These are phyloP conservation scores for Hiodon alosoides DNA, from an alignment of 2,113 vertebrate species.

Conservation along the genomic window DNA sequence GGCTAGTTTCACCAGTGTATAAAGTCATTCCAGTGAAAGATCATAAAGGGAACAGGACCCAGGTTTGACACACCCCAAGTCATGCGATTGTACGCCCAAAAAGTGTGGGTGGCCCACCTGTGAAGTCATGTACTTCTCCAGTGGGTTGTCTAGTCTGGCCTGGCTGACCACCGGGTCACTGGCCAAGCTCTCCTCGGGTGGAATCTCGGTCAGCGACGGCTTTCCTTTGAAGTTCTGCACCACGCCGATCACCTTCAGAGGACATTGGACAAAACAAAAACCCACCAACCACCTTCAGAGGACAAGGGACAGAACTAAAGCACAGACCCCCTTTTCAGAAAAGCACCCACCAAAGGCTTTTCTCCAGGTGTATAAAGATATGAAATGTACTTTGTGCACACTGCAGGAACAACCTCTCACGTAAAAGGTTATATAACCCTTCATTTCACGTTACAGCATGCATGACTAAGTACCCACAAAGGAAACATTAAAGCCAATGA, in stretches of 20 bases:
- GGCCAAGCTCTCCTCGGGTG: constrained; percentile 35
- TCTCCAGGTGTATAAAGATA: background rate
- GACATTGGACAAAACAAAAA: background rate
- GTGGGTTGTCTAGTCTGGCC: constrained; percentile 30
- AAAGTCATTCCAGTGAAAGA: too few species aligned
- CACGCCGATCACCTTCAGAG: constrained; percentile 39
- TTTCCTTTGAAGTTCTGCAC: constrained; percentile 47
- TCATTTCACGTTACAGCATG: background rate
- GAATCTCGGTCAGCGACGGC: constrained; percentile 37
- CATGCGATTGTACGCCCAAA: background rate
- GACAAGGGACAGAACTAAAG: background rate
- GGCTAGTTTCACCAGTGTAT: too few species aligned
- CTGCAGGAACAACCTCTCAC: background rate
- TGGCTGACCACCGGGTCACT: constrained; percentile 26
- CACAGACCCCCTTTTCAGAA: background rate
- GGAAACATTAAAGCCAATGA: background rate
- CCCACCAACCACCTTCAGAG: background rate
- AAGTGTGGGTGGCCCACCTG: constrained; percentile 32
- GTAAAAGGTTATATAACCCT: background rate
- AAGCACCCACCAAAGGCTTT: background rate
- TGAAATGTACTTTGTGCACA: too few species aligned
- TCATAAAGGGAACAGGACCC: too few species aligned
- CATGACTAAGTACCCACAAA: background rate
- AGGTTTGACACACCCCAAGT: background rate
- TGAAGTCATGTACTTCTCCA: constrained; percentile 40